phyloP scores from a whole-genome alignment of 2,797 vertebrate species.

The Uromys caudimaculatus region DNA sequence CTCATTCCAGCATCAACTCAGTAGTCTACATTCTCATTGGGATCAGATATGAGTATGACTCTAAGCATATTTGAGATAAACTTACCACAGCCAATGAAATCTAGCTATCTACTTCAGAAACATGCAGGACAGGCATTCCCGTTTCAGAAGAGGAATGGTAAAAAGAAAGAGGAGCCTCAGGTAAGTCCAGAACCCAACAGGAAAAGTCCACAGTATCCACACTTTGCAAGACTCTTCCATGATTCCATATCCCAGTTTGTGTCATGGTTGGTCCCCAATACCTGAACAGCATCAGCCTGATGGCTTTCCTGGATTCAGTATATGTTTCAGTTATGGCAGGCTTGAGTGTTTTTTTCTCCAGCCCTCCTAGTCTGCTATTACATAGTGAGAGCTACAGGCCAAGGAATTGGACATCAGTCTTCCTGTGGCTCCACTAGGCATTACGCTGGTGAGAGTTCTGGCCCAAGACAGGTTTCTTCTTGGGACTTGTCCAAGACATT shows the following conservation, averaged over 20 bases:
- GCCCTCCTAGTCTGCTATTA: background rate
- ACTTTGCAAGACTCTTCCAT: background rate
- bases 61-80: background rate
- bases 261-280: background rate
- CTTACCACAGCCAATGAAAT: background rate
- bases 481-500: background rate
- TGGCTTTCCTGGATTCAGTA: background rate
- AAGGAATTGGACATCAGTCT: background rate
- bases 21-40: background rate
- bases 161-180: background rate
- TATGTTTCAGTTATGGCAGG: background rate
- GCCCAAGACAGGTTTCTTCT: background rate
- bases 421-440: background rate
- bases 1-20: background rate
- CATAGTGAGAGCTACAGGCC: background rate
- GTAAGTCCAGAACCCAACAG: background rate
- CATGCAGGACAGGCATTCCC: background rate
- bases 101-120: background rate
- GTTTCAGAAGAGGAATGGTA: background rate
- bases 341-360: background rate
- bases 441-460: background rate
- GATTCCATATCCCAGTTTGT: background rate
- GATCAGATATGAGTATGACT: background rate
- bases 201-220: background rate
- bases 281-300: background rate